These are phyloP conservation scores for Pecten maximus DNA, from an alignment of 2,888 invertebrate genomes.

Conservation along the genomic window DNA sequence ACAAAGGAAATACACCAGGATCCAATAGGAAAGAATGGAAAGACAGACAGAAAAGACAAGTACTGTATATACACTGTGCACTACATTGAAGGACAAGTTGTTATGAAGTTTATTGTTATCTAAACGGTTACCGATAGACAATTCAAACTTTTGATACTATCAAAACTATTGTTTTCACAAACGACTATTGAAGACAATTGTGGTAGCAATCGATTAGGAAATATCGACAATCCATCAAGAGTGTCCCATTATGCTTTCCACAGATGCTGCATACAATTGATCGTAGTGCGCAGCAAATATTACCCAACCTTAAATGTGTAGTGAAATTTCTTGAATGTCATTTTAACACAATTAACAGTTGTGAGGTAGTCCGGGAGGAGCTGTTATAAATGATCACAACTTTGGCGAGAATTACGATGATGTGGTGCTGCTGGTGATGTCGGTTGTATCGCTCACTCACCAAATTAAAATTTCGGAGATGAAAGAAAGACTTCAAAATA, in stretches of 20 bases:
- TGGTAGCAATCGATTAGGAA: neutral
- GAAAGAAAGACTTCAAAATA: no score
- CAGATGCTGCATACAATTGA: no score
- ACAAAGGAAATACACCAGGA: no score
- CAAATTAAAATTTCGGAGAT: no score
- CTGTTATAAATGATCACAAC: neutral
- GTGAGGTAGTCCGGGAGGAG: neutral
- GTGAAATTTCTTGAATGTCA: conserved; percentile 14
- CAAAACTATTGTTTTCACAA: neutral
- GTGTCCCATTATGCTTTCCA: neutral
- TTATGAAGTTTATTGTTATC: no score
- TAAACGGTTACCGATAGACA: no score
- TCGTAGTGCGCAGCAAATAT: neutral
- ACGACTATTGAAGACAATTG: neutral
- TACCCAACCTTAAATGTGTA: neutral
- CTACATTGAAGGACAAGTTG: no score
- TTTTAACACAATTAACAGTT: neutral
- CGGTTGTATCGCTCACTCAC: no score
- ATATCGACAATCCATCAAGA: neutral
- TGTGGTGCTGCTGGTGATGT: neutral
- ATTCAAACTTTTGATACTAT: no score
- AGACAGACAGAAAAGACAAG: no score
- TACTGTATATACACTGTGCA: no score
- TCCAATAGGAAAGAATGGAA: no score
- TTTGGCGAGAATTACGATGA: neutral